A percentile compares a stretch with the other conserved stretches of the same genome.
These are phyloP conservation scores for Paramuricea clavata DNA, from an alignment of 92 coral and sea anemone species.

Conservation along the genomic window DNA sequence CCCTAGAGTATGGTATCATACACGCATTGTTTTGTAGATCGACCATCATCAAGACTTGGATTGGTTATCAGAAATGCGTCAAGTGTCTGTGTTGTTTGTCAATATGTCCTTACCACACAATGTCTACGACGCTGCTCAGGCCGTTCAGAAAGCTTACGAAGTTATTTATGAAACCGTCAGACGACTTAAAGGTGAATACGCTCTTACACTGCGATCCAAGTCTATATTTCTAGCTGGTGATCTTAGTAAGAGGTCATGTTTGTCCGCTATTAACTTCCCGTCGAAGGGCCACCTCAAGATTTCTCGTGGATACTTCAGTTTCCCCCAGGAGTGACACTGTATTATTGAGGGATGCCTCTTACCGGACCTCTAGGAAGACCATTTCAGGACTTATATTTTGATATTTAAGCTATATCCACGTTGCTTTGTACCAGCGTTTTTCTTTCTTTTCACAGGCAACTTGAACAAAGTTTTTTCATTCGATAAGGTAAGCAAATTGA, in stretches of 20 bases:
- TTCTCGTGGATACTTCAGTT: no score
- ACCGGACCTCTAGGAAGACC: no score
- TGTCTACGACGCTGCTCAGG: constrained; percentile 77
- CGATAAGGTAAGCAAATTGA: constrained; percentile 79
- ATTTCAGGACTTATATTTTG: no score
- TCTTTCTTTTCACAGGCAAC: constrained; percentile 72
- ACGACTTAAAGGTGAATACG: constrained; percentile 76
- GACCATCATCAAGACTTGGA: constrained; percentile 94
- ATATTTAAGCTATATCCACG: no score
- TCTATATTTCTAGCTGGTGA: neutral
- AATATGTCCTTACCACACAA: constrained; percentile 92
- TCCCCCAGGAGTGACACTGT: no score
- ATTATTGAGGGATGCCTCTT: no score
- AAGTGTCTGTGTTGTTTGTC: constrained; percentile 92
- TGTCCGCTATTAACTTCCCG: no score
- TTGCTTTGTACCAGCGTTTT: neutral
- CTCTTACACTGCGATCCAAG: no score
- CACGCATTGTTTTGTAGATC: constrained; percentile 63
- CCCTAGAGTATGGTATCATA: no score
- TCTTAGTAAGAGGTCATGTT: no score
- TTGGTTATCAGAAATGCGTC: constrained; percentile 98
- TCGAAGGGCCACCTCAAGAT: no score
- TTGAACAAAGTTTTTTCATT: constrained; percentile 96
- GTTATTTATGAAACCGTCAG: constrained; percentile 81
- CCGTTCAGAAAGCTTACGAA: constrained; percentile 94